A percentile compares a stretch with the other conserved stretches of the same genome.
phyloP scores from a whole-genome alignment of 2,888 invertebrate genomes.

The Ceramica pisi region DNA sequence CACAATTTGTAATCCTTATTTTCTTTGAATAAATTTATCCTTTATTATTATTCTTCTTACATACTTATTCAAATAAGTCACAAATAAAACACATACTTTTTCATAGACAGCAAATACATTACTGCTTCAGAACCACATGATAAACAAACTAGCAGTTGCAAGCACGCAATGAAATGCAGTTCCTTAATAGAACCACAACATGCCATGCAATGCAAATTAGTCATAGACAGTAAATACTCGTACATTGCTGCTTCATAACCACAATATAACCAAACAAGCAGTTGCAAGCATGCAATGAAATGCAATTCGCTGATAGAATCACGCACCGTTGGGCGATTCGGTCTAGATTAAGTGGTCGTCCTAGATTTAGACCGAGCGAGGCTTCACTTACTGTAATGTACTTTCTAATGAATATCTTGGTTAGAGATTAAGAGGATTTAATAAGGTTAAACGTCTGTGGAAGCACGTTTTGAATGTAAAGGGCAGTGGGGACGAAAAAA shows the following conservation, averaged over 20 bases:
- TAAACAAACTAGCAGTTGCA: not conserved
- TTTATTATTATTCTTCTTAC: no score
- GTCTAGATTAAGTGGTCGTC: conserved; percentile 54
- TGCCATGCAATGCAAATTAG: no score
- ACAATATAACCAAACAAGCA: not conserved
- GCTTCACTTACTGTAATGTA: conserved; percentile 47
- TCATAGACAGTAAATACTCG: not conserved
- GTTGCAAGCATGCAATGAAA: conserved; percentile 24
- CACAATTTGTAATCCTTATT: no score
- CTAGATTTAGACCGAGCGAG: conserved; percentile 54
- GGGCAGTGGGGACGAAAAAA: not conserved
- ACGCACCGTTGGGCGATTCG: conserved; percentile 32
- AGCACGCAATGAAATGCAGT: conserved; percentile 31
- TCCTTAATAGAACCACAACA: conserved; percentile 14
- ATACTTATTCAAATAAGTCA: not conserved
- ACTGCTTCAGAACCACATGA: not conserved
- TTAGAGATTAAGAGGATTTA: conserved; percentile 32
- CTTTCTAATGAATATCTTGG: conserved; percentile 61
- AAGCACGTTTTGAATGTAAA: not conserved
- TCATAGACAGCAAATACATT: not conserved
- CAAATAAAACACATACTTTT: not conserved
- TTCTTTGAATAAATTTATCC: no score
- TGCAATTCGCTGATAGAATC: conserved; percentile 19
- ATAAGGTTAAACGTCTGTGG: conserved; percentile 10
- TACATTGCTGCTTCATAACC: conserved; percentile 11